These are phyloP conservation scores for Anabas testudineus DNA, from an alignment of 2,797 vertebrate genomes.

Conservation along the genomic window DNA sequence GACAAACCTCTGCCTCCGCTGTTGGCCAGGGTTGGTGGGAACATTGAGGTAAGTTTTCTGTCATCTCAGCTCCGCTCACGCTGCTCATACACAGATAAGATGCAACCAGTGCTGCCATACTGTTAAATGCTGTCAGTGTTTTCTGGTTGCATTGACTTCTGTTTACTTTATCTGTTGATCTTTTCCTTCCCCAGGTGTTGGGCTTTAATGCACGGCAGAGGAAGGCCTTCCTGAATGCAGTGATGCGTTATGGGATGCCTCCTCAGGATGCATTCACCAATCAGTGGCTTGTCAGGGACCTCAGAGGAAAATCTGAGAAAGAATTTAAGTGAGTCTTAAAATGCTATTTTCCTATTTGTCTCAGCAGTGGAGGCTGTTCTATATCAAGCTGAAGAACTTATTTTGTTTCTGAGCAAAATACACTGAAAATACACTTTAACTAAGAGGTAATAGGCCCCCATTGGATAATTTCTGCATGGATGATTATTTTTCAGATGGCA, in stretches of 20 bases:
- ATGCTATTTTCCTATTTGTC: background rate
- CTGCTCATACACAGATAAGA: background rate
- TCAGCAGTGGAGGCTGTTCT: background rate
- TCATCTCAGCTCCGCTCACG: background rate
- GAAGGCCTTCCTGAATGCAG: constrained; percentile 98
- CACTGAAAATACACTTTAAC: no score
- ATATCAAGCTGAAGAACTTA: background rate
- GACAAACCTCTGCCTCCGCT: constrained; percentile 98
- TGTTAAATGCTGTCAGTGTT: background rate
- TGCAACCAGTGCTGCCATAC: background rate
- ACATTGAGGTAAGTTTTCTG: constrained; percentile 91
- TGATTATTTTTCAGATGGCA: no score
- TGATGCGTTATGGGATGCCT: constrained; percentile 99
- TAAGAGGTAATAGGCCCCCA: no score
- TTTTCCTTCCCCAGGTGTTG: constrained; percentile 85
- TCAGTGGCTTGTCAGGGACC: constrained; percentile 97
- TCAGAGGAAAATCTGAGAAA: constrained; percentile 97
- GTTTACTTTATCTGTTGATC: background rate
- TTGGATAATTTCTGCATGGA: no score
- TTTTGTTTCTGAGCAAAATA: background rate
- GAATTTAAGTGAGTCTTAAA: constrained; percentile 92
- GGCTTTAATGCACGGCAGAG: constrained; percentile 98
- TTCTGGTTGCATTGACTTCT: background rate
- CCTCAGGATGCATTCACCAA: constrained; percentile 99
- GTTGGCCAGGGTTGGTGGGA: constrained; percentile 96